Base-by-base conservation (phyloP, 2,888 invertebrate genomes). In the Pilophorus perplexus region DNA sequence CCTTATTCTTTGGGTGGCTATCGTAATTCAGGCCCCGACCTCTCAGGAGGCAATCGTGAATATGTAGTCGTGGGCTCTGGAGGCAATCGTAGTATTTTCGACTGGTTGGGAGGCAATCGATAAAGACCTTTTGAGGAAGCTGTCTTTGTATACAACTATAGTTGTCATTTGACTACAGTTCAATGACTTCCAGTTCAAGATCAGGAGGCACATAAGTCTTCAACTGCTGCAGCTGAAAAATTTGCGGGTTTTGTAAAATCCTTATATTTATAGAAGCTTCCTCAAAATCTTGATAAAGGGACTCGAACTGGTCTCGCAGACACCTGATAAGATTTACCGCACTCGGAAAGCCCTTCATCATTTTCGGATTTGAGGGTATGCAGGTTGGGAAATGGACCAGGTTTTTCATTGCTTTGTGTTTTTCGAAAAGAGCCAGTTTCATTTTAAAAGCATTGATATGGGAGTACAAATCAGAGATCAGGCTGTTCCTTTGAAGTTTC, bases 401-500 rank as follows among this genome's bases (percentile, higher is more conserved):
- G n/a, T n/a, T n/a, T n/a, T n/a, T n/a, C n/a, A n/a, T n/a, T n/a
- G n/a, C n/a, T n/a, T n/a, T n/a, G n/a, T n/a, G n/a, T n/a, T n/a
- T n/a, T n/a, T n/a, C n/a, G n/a, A n/a, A n/a, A n/a, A n/a, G n/a
- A n/a, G n/a, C n/a, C n/a, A n/a, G n/a, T n/a, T n/a, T n/a, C n/a
- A n/a, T n/a, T n/a, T n/a, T n/a, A n/a, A n/a, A n/a, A n/a, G n/a
- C n/a, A n/a, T n/a, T n/a, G n/a, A n/a, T n/a, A n/a, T n/a, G n/a
- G n/a, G 48, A 20, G 46, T 46, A 46, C 20, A 46, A 46, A 48
- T 6, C 48, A 48, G 20, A 48, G 23, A 48, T 48, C 48, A 48
- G 23, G 48, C 48, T 48, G 48, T 48, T 48, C 48, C 22, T 48
- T 48, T 22, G 48, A n/a, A n/a, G n/a, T n/a, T n/a, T n/a, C n/a